These are phyloP conservation scores for Meta bourneti DNA, from an alignment of 2,888 invertebrate genomes.

Conservation along the genomic window DNA sequence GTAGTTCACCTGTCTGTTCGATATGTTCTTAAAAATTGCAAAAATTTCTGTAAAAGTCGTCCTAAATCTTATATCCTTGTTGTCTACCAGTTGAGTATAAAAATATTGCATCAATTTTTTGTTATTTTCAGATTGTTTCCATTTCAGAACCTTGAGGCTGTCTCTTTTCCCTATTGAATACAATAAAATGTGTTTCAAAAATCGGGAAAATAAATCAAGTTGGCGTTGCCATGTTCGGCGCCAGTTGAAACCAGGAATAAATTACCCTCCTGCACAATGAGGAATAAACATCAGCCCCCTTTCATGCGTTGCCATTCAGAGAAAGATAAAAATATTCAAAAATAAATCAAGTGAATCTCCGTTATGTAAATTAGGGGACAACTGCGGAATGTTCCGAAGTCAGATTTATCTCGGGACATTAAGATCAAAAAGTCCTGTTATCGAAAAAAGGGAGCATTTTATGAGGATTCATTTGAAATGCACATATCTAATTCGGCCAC, in stretches of 20 bases:
- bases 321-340: conserved; percentile 30
- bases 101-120: conserved; percentile 5
- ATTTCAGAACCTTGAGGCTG: not conserved
- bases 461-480: conserved; percentile 74
- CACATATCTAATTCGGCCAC: conserved; percentile 67
- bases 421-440: conserved; percentile 74
- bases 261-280: conserved; percentile 43
- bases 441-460: conserved; percentile 66
- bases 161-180: conserved; percentile 16
- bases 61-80: not conserved
- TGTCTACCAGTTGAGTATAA: not conserved
- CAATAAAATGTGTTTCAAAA: conserved; percentile 44
- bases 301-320: conserved; percentile 45
- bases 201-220: conserved; percentile 55
- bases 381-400: conserved; percentile 34
- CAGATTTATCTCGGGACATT: conserved; percentile 72
- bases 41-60: not conserved
- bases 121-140: conserved; percentile 12
- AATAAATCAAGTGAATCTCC: conserved; percentile 42
- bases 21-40: conserved; percentile 3
- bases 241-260: conserved; percentile 58
- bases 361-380: conserved; percentile 63
- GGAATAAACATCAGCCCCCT: conserved; percentile 58
- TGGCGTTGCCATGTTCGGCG: conserved; percentile 47
- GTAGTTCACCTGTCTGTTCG: not conserved